Evolutionary conservation across 2,113 vertebrate species (phyloP).

Genomic region (Prolemur simus): DNA sequence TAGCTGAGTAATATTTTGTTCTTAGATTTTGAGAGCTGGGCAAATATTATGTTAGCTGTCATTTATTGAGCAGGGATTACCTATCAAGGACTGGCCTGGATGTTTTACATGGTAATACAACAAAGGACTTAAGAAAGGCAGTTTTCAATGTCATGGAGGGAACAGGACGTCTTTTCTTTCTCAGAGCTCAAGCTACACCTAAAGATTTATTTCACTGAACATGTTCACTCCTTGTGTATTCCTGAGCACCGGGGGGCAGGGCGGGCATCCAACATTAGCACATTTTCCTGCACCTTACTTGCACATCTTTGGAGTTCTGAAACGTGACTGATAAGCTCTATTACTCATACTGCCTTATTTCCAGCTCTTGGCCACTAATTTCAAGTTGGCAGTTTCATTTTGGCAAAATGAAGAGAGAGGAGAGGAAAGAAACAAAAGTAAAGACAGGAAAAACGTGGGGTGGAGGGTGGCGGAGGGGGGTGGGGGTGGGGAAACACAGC

Average conservation of each 20-base stretch:
- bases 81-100: background rate
- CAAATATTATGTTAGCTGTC: background rate
- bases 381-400: background rate
- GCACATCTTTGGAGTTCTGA: background rate
- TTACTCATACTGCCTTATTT: background rate
- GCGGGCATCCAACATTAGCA: background rate
- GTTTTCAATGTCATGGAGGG: background rate
- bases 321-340: background rate
- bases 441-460: background rate
- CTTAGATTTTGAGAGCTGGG: too few relatives aligned
- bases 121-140: background rate
- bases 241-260: background rate
- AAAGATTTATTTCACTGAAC: background rate
- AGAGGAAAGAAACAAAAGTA: background rate
- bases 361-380: background rate
- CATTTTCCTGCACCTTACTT: background rate
- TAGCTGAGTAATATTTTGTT: too few relatives aligned
- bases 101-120: background rate
- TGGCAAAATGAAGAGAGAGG: conserved; percentile 9
- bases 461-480: too few relatives aligned
- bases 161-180: background rate
- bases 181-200: background rate
- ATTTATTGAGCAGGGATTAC: background rate
- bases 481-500: fast-evolving
- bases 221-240: background rate